Evolutionary conservation across 2,888 invertebrate species (phyloP).

Genomic region (Erebia palarica): DNA sequence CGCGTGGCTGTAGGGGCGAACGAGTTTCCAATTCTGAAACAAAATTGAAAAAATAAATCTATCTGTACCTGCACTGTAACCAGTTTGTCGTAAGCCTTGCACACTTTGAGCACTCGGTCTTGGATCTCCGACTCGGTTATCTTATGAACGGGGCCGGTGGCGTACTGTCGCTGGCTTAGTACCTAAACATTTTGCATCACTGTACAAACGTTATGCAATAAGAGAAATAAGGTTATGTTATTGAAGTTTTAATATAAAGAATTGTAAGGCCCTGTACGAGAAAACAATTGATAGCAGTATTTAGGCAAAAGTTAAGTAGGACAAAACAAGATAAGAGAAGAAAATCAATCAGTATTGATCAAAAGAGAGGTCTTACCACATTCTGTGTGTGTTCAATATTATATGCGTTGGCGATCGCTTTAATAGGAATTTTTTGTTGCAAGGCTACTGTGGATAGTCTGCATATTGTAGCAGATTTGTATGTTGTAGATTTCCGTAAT

Average conservation of each 20-base stretch:
- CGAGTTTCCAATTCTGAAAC: slow-evolving; percentile 85
- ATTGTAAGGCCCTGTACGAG: not conserved
- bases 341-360: slow-evolving; percentile 27
- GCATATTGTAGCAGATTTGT: slow-evolving; percentile 69
- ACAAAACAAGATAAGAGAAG: slow-evolving; percentile 8
- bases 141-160: slow-evolving; percentile 70
- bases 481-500: slow-evolving; percentile 68
- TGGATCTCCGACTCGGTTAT: slow-evolving; percentile 85
- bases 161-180: slow-evolving; percentile 58
- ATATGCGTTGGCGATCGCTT: slow-evolving; percentile 54
- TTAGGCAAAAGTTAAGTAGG: not conserved
- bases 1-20: slow-evolving; percentile 88
- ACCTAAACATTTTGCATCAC: slow-evolving; percentile 74
- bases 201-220: slow-evolving; percentile 80
- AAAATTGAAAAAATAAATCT: slow-evolving; percentile 63
- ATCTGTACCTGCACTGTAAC: slow-evolving; percentile 90
- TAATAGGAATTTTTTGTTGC: slow-evolving; percentile 67
- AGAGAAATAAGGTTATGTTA: slow-evolving; percentile 69
- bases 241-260: slow-evolving; percentile 26
- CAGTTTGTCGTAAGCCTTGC: slow-evolving; percentile 94
- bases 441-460: slow-evolving; percentile 69
- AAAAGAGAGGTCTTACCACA: slow-evolving; percentile 59
- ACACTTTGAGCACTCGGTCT: slow-evolving; percentile 93
- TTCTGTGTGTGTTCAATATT: slow-evolving; percentile 57
- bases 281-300: not conserved